Conservation (phyloP, 2,797 vertebrate genomes). For the Mastacembelus armatus region DNA sequence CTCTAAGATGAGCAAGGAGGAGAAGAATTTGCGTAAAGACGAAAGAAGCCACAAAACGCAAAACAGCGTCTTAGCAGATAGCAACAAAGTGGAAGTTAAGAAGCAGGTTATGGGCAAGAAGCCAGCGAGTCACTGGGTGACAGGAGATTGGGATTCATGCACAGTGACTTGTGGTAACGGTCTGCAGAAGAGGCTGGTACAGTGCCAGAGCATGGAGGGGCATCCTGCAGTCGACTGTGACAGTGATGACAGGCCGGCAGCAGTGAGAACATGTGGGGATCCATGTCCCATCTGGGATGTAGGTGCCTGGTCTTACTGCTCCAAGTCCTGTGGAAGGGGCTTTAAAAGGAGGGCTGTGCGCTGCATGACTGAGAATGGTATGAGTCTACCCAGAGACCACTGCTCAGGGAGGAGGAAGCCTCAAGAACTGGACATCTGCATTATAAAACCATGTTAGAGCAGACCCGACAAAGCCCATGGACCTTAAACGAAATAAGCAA, state of each 20-base stretch:
- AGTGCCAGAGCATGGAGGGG: slow-evolving; percentile 86
- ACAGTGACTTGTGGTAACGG: slow-evolving; percentile 90
- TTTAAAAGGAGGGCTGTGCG: slow-evolving; percentile 90
- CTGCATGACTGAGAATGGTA: slow-evolving; percentile 80
- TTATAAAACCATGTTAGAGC: slow-evolving; percentile 86
- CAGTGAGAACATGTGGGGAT: slow-evolving; percentile 88
- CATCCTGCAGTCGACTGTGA: slow-evolving; percentile 85
- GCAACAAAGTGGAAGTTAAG: slow-evolving; percentile 62
- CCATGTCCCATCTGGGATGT: slow-evolving; percentile 92
- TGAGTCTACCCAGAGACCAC: slow-evolving; percentile 88
- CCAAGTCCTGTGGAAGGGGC: slow-evolving; percentile 93
- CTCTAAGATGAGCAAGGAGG: slow-evolving; percentile 88
- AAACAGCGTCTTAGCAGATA: slow-evolving; percentile 87
- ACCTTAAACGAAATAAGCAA: slow-evolving; percentile 25
- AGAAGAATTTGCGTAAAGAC: slow-evolving; percentile 86
- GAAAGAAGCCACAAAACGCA: slow-evolving; percentile 74
- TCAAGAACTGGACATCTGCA: slow-evolving; percentile 97
- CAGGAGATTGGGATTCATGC: slow-evolving; percentile 89
- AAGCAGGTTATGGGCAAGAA: slow-evolving; percentile 71
- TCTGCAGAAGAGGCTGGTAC: slow-evolving; percentile 89
- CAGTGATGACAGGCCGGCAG: slow-evolving; percentile 77
- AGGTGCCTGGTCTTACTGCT: slow-evolving; percentile 92
- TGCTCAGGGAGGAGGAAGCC: slow-evolving; percentile 92
- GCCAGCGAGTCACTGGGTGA: slow-evolving; percentile 84
- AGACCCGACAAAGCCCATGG: not conserved